phyloP scores from a whole-genome alignment of 1,140 invertebrate species.

The Solenopsis fugax region DNA sequence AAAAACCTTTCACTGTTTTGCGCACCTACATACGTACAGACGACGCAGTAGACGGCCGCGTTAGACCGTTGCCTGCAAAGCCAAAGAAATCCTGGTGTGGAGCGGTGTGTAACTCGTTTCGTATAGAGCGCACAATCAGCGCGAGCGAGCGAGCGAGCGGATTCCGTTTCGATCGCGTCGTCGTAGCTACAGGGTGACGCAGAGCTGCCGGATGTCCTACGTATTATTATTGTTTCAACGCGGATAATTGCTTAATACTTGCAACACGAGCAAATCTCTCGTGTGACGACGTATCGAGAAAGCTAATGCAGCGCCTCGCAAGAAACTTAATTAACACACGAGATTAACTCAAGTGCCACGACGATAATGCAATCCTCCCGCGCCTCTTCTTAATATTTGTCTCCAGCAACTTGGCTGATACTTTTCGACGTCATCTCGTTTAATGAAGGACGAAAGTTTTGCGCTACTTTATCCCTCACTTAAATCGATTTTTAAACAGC shows the following conservation, averaged over 20 bases:
- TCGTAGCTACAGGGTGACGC: constrained; percentile 1
- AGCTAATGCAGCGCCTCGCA: not conserved
- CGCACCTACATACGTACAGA: constrained; percentile 73
- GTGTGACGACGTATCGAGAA: constrained; percentile 8
- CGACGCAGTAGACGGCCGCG: constrained; percentile 67
- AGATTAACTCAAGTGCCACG: constrained; percentile 62
- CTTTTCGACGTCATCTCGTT: not conserved
- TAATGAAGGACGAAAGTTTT: constrained; percentile 25
- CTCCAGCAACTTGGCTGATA: not conserved
- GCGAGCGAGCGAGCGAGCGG: not conserved
- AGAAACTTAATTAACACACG: constrained; percentile 59
- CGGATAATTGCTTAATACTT: constrained; percentile 16
- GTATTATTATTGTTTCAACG: constrained; percentile 8
- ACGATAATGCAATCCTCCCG: constrained; percentile 12
- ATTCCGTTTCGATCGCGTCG: constrained; percentile 53
- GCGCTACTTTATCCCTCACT: not conserved
- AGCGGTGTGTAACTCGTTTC: constrained; percentile 62
- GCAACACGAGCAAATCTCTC: constrained; percentile 8
- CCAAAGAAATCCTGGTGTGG: constrained; percentile 63
- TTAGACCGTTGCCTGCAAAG: constrained; percentile 61
- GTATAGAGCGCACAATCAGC: not conserved
- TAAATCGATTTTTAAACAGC: not conserved
- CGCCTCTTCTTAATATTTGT: constrained; percentile 7
- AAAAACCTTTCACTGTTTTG: constrained; percentile 81
- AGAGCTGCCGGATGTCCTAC: constrained; percentile 26